These are phyloP conservation scores for Chelon auratus DNA, from an alignment of 2,797 vertebrate genomes.

Conservation along the genomic window DNA sequence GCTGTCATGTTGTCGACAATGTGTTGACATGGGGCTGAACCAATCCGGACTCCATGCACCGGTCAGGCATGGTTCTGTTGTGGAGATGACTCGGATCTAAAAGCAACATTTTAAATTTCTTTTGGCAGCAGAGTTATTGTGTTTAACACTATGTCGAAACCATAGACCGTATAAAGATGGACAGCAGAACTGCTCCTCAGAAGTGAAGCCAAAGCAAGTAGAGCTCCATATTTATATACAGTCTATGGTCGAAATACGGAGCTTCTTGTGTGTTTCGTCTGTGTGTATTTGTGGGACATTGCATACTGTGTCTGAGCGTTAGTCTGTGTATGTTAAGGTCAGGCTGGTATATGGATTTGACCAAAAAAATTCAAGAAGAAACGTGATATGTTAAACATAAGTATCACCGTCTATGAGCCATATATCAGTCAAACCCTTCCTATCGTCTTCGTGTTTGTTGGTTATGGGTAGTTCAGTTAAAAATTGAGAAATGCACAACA, in stretches of 20 bases:
- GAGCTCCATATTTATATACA: no score
- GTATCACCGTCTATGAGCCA: not conserved
- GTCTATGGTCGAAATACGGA: not conserved
- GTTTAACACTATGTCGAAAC: not conserved
- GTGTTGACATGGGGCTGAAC: conserved; percentile 9
- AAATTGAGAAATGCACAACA: conserved; percentile 19
- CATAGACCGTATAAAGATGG: no score
- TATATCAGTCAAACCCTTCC: conserved; percentile 15
- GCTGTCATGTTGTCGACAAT: conserved; percentile 22
- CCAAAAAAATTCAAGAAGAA: no score
- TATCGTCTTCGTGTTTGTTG: conserved; percentile 1
- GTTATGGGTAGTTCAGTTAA: conserved; percentile 10
- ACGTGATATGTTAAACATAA: no score
- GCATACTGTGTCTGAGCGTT: conserved; percentile 15
- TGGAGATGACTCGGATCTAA: conserved; percentile 2
- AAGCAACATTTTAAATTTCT: not conserved
- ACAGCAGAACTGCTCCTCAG: no score
- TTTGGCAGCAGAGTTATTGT: not conserved
- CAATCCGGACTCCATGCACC: not conserved
- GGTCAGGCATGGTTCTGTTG: conserved; percentile 4
- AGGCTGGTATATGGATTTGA: conserved; percentile 8
- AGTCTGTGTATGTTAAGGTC: conserved; percentile 19
- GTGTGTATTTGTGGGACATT: not conserved
- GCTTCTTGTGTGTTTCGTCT: conserved; percentile 5
- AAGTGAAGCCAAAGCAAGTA: no score